Evolutionary conservation across 2,113 vertebrate genomes (phyloP).

Genomic region (Onychostruthus taczanowskii): DNA sequence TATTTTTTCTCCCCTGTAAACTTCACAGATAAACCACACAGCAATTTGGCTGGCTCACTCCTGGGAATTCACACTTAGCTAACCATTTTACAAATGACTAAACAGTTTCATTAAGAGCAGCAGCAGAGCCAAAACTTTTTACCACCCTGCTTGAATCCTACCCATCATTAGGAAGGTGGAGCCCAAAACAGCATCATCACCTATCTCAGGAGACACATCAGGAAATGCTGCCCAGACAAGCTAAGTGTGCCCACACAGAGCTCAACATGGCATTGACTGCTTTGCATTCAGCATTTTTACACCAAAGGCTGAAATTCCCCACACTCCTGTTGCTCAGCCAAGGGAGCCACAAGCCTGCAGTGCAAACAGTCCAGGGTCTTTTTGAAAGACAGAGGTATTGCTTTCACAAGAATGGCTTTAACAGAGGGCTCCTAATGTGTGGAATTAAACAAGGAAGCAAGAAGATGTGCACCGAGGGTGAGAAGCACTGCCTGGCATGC

Average conservation of each 20-base stretch:
- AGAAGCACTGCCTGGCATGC: not conserved
- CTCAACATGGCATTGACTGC: not conserved
- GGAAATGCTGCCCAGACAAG: not conserved
- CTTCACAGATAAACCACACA: not conserved
- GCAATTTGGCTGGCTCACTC: not conserved
- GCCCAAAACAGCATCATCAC: not conserved
- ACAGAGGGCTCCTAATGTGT: not conserved
- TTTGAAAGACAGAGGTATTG: not conserved
- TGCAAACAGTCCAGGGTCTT: not conserved
- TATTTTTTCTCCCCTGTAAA: not conserved
- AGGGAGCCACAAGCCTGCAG: not conserved
- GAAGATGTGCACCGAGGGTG: not conserved
- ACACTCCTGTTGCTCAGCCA: not conserved
- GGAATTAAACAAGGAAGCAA: not conserved
- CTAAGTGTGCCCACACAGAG: not conserved
- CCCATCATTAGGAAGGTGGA: not conserved
- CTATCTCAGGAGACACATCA: not conserved
- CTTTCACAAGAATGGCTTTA: not conserved
- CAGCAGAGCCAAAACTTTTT: not conserved
- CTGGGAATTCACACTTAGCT: not conserved
- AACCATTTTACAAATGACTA: slow-evolving; percentile 24
- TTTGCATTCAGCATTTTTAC: not conserved
- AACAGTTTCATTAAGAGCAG: not conserved
- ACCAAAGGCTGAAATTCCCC: not conserved
- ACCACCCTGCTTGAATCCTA: slow-evolving; percentile 1